phyloP scores from a whole-genome alignment of 2,113 vertebrate species.

The Equus przewalskii region DNA sequence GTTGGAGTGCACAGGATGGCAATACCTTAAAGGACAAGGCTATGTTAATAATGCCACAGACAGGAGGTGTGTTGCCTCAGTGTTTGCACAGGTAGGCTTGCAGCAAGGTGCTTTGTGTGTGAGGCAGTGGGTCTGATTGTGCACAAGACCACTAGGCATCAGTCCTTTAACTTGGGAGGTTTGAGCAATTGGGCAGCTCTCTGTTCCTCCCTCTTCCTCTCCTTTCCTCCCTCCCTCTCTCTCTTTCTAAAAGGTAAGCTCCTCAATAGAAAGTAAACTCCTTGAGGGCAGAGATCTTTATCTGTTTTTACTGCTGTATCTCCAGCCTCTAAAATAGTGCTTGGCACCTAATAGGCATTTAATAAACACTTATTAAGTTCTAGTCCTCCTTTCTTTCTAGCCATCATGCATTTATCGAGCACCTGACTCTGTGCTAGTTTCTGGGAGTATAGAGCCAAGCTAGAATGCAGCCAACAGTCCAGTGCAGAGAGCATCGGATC shows the following conservation, averaged over 20 bases:
- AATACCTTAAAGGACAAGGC: neutral
- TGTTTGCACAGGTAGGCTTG: neutral
- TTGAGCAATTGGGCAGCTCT: neutral
- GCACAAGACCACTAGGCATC: neutral
- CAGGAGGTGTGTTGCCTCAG: neutral
- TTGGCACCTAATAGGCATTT: constrained; percentile 1
- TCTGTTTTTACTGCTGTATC: neutral
- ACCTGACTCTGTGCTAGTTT: neutral
- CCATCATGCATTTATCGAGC: neutral
- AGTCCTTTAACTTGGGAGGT: constrained; percentile 29
- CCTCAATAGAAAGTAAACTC: neutral
- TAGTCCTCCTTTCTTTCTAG: neutral
- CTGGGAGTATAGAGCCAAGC: neutral
- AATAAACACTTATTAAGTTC: neutral
- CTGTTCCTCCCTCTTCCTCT: neutral
- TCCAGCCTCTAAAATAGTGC: neutral
- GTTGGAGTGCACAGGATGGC: neutral
- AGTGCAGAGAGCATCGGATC: neutral
- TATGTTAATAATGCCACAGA: neutral
- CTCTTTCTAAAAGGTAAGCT: constrained; percentile 10
- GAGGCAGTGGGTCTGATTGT: neutral
- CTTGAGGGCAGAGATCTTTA: neutral
- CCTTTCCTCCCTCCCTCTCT: neutral
- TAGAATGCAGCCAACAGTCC: neutral
- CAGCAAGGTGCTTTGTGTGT: constrained; percentile 1